Conservation (phyloP, 2,888 invertebrate genomes). For the Hydraecia micacea region DNA sequence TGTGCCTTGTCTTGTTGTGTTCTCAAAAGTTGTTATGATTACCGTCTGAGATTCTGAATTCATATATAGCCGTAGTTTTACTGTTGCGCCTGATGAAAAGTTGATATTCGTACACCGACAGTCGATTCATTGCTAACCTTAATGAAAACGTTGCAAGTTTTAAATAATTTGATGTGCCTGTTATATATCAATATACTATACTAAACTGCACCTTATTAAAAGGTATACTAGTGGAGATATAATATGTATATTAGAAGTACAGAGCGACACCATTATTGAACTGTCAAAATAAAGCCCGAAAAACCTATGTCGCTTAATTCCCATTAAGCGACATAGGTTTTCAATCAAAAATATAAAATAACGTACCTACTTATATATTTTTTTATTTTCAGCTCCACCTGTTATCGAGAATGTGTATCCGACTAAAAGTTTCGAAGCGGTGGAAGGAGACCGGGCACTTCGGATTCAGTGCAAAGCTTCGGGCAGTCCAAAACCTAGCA, state of each 20-base stretch:
- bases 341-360: not conserved
- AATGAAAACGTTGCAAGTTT: not conserved
- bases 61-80: not conserved
- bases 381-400: constrained; percentile 72
- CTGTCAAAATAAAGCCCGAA: not conserved
- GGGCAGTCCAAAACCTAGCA: constrained; percentile 75
- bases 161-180: not conserved
- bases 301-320: not conserved
- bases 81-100: not conserved
- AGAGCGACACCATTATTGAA: not conserved
- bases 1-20: not conserved
- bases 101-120: not conserved
- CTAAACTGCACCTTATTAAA: not conserved
- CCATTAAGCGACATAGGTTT: too few species aligned
- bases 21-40: not conserved
- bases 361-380: too few species aligned
- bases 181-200: not conserved
- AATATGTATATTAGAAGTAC: not conserved
- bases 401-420: constrained; percentile 62
- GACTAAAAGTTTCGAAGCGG: constrained; percentile 53
- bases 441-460: constrained; percentile 70
- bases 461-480: constrained; percentile 72
- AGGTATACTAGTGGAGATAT: not conserved
- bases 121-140: constrained; percentile 9
- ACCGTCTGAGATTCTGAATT: not conserved